Evolutionary conservation across 2,797 vertebrate species (phyloP), one percentile per base, ranked within the genome.

Genomic region (Mareca penelope): DNA sequence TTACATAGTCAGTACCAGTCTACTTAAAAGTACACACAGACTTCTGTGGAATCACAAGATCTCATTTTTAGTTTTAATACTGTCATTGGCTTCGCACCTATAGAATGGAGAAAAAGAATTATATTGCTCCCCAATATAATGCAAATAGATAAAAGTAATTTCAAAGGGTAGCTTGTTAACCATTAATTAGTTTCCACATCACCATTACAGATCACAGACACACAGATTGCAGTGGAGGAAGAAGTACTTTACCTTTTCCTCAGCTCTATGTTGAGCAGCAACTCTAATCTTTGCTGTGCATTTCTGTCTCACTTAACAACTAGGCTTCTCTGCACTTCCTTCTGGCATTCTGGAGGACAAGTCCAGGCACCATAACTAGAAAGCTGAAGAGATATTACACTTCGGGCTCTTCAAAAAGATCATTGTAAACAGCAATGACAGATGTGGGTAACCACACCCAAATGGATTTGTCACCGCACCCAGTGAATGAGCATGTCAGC

Each of bases 151-250:
- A 46, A 85, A 80, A 81, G 21, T 33, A 61, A 64, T 61, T 71
- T 55, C 17, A 31, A 82, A 81, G 9, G 6, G 10, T 24, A 69
- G 46, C 6, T 77, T 86, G 31, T 55, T 81, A 73, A 48, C 31
- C 3, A 53, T 5, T 16, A 5, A 44, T 57, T 55, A 33, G 7
- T 57, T 91, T 35, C 35, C 21, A 29, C 11, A 67, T n/a, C 42
- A 63, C 10, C 7, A 48, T 23, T 50, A 42, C 0, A 81, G 17
- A 42, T 9, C 0, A 10, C 42, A 57, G 68, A 67, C 29, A 57
- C 3, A 68, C 0, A 63, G 23, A 52, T 22, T 28, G 0, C 31
- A 69, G 23, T 35, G 5, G 6, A 73, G 33, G 61, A 60, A 53
- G 16, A 4, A 28, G 16, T 12, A 33, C 13, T 61, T 21, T 13